Evolutionary conservation across 2,888 invertebrate species (phyloP).

Genomic region (Stramonita haemastoma): DNA sequence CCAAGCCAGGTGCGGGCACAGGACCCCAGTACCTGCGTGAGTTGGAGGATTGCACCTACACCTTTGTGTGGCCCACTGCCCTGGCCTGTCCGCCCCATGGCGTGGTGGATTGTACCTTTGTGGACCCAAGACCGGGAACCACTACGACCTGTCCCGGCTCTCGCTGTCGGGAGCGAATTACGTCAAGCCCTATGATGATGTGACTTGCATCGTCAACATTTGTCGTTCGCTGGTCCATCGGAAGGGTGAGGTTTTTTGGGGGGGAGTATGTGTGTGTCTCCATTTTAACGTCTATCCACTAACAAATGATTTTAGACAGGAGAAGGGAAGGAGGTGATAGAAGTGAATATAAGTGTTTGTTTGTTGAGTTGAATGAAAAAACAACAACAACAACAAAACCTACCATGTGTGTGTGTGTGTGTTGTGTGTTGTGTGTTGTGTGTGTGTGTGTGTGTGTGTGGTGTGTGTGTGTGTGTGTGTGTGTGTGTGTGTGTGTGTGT

Average conservation of each 20-base stretch:
- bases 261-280: background rate
- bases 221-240: constrained; percentile 68
- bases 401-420: too few species aligned
- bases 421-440: too few species aligned
- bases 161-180: constrained; percentile 61
- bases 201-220: constrained; percentile 67
- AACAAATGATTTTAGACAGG: too few species aligned
- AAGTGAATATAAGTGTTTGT: too few species aligned
- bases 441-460: too few species aligned
- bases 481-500: too few species aligned
- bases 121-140: constrained; percentile 46
- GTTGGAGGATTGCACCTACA: constrained; percentile 64
- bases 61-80: constrained; percentile 68
- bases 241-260: constrained; percentile 59
- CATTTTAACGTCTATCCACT: too few species aligned
- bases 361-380: too few species aligned
- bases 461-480: too few species aligned
- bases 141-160: constrained; percentile 63
- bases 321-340: too few species aligned
- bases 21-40: constrained; percentile 61
- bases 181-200: constrained; percentile 33
- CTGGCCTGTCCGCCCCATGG: constrained; percentile 66
- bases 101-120: constrained; percentile 56
- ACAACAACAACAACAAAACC: too few species aligned
- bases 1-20: constrained; percentile 55